A percentile compares a stretch with the other conserved stretches of the same genome.
phyloP scores from a whole-genome alignment of 2,797 vertebrate genomes.

The Coregonus ussuriensis region DNA sequence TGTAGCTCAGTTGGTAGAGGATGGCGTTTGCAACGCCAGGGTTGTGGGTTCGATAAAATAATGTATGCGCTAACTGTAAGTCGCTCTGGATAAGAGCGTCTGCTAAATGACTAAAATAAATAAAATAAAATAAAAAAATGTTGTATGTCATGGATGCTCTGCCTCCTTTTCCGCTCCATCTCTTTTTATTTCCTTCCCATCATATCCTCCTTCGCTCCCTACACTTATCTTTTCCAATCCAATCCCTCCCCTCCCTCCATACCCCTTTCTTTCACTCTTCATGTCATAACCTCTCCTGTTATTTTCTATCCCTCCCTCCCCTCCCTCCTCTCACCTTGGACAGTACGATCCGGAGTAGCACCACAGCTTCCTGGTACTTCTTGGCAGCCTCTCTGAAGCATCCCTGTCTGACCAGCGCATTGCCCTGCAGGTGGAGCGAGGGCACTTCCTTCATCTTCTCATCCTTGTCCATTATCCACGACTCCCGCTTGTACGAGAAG shows the following conservation, averaged over 20 bases:
- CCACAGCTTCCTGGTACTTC: conserved; percentile 87
- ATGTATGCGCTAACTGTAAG: no score
- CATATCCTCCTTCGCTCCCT: conserved; percentile 2
- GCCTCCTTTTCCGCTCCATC: neutral
- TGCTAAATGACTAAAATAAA: no score
- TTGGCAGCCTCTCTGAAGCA: conserved; percentile 76
- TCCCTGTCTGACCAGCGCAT: conserved; percentile 78
- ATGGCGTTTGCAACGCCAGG: no score
- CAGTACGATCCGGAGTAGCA: conserved; percentile 85
- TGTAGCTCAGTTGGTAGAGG: no score
- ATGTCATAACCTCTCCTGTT: neutral
- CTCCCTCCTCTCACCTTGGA: conserved; percentile 77
- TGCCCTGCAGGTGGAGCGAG: conserved; percentile 82
- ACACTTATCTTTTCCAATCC: conserved; percentile 7
- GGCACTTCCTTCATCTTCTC: conserved; percentile 85
- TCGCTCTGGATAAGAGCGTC: no score
- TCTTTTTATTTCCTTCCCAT: neutral
- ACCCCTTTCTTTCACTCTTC: conserved; percentile 14
- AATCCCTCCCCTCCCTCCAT: conserved; percentile 17
- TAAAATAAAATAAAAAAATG: neutral
- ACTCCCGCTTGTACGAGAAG: conserved; percentile 83
- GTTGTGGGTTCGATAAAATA: no score
- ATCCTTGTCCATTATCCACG: conserved; percentile 89
- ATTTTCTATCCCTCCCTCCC: conserved; percentile 9
- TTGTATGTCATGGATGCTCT: neutral